Conservation (phyloP, 2,888 invertebrate species). For the Orthosia gracilis region DNA sequence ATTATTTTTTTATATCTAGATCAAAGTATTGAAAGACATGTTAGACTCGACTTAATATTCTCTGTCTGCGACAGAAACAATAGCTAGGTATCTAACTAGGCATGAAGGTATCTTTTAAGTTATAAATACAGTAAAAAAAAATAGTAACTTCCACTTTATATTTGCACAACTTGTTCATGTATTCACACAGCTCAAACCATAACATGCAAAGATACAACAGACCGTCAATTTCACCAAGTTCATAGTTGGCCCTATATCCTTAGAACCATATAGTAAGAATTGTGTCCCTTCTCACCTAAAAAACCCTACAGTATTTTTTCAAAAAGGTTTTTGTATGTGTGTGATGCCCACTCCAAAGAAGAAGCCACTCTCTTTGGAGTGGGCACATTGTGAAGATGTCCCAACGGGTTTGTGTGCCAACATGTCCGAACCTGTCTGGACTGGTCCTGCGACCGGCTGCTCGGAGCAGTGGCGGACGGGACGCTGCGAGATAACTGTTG, state of each 20-base stretch:
- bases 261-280: not conserved
- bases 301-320: not conserved
- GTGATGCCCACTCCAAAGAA: conserved; percentile 1
- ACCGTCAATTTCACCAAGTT: not conserved
- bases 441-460: conserved; percentile 38
- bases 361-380: too few species aligned
- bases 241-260: not conserved
- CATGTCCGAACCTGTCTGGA: conserved; percentile 58
- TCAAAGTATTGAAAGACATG: not conserved
- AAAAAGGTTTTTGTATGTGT: not conserved
- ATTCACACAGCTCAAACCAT: not conserved
- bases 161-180: not conserved
- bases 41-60: too few species aligned
- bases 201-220: not conserved
- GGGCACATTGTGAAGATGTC: conserved; percentile 52
- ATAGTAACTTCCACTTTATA: not conserved
- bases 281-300: not conserved
- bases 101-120: not conserved
- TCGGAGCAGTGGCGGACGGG: conserved; percentile 1
- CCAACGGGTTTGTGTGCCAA: conserved; percentile 45
- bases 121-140: not conserved
- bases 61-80: too few species aligned
- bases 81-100: too few species aligned
- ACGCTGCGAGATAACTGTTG: conserved; percentile 34
- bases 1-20: not conserved